Evolutionary conservation across 2,888 invertebrate species (phyloP), one percentile per base, ranked within the genome.

Genomic region (Cerastoderma edule): DNA sequence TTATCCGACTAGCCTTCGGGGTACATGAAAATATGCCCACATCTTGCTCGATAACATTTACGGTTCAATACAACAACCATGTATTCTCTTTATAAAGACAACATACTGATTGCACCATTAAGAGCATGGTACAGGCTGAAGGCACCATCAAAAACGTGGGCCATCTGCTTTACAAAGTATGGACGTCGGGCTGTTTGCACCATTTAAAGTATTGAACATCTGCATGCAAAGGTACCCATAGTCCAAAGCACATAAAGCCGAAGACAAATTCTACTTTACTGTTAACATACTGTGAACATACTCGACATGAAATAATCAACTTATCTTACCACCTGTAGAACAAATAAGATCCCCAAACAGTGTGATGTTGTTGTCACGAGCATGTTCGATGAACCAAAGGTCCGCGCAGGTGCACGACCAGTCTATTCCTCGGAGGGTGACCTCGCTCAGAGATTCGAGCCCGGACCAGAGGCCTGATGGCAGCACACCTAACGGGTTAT

Each of bases 391-490:
- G 50, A 83, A 82, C 86, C 86, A 86, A 16, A 75, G 56, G 53
- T 81, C 67, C 5, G 60, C 64, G 69, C 86, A 86, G 8, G 75
- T 74, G 50, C 86, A 86, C 2, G 60, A 53, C 84, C 84, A 86
- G 48, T 71, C 54, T 22, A 84, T 80, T 56, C 80, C 75, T 44
- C 72, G 60, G 0, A 80, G 46, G 2, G 33, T 46, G 22, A 86
- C 74, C 13, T 77, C 78, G 5, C 72, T 60, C 54, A 86, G 68
- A 1, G 72, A 70, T 30, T 75, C 50, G 27, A 78, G 54, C 24
- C 75, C 75, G 6, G 65, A 44, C 44, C 84, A 83, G 10, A 86
- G 44, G 28, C 65, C 72, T 0, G 33, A 16, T 2, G 84, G 84
- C 16, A 86, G 33, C 8, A 70, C 39, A 0, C 75, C 77, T 33